Evolutionary conservation across 2,888 invertebrate genomes (phyloP).

Genomic region (Sycophila texana): DNA sequence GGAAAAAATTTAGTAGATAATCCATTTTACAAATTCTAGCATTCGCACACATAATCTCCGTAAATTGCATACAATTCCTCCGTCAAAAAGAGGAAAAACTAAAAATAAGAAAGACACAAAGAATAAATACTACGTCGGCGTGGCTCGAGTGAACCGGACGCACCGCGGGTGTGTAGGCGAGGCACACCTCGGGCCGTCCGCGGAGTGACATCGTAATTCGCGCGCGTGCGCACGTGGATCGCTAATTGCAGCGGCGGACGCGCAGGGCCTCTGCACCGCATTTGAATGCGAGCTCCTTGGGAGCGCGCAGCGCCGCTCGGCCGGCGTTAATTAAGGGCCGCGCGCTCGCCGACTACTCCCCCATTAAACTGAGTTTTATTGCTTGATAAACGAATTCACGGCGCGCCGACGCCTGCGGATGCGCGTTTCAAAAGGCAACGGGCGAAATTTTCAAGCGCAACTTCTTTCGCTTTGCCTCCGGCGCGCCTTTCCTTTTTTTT

Average conservation of each 20-base stretch:
- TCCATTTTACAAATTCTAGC: too few relatives aligned
- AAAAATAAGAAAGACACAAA: too few relatives aligned
- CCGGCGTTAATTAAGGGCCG: constrained; percentile 52
- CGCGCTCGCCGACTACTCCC: constrained; percentile 20
- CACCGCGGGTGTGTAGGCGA: background rate
- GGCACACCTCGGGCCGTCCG: constrained; percentile 9
- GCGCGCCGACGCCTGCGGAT: background rate
- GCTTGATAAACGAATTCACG: constrained; percentile 51
- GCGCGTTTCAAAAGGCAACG: too few relatives aligned
- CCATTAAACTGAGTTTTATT: constrained; percentile 52
- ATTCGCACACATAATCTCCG: too few relatives aligned
- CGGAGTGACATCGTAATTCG: constrained; percentile 54
- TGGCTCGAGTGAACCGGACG: too few relatives aligned
- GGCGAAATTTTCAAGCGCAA: too few relatives aligned
- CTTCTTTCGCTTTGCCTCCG: too few relatives aligned
- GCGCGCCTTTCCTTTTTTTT: too few relatives aligned
- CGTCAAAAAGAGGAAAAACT: background rate
- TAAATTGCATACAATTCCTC: too few relatives aligned
- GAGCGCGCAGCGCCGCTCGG: background rate
- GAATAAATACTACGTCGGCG: too few relatives aligned
- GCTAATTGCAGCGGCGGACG: constrained; percentile 37
- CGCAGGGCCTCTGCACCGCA: constrained; percentile 24
- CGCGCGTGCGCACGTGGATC: constrained; percentile 20
- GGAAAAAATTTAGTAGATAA: too few relatives aligned
- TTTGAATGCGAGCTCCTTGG: constrained; percentile 27